Percentiles rank a stretch among this genome's conserved stretches.
Conservation (phyloP, 2,888 invertebrate species). For the Girardia tigrina region DNA sequence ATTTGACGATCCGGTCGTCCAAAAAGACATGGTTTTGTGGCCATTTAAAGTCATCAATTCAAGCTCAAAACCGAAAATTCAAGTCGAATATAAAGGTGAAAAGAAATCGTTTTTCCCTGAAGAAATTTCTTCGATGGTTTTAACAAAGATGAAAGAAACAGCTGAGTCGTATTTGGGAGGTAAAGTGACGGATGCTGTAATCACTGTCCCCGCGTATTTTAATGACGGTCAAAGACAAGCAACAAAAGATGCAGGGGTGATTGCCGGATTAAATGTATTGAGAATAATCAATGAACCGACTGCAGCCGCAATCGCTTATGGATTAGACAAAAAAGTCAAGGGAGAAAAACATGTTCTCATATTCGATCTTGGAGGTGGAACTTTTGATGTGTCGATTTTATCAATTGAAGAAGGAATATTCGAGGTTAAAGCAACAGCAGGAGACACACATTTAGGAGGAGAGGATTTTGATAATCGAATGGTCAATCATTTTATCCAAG, state of each 20-base stretch:
- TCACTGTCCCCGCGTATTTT: slow-evolving; percentile 51
- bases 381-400: slow-evolving; percentile 83
- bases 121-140: slow-evolving; percentile 79
- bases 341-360: slow-evolving; percentile 55
- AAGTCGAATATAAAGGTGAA: slow-evolving; percentile 64
- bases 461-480: slow-evolving; percentile 59
- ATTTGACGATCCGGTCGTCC: slow-evolving; percentile 36
- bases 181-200: slow-evolving; percentile 48
- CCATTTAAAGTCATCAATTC: slow-evolving; percentile 36
- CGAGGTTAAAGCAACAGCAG: slow-evolving; percentile 84
- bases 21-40: slow-evolving; percentile 37
- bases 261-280: slow-evolving; percentile 69
- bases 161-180: slow-evolving; percentile 58
- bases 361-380: slow-evolving; percentile 67
- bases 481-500: slow-evolving; percentile 49
- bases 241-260: slow-evolving; percentile 75
- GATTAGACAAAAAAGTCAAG: slow-evolving; percentile 53
- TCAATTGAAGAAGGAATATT: slow-evolving; percentile 85
- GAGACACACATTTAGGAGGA: slow-evolving; percentile 81
- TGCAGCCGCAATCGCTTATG: slow-evolving; percentile 54
- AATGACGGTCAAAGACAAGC: slow-evolving; percentile 50
- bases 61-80: slow-evolving; percentile 46
- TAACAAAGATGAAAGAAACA: slow-evolving; percentile 70
- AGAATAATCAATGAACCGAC: slow-evolving; percentile 70
- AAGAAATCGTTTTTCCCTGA: slow-evolving; percentile 74